Percentiles rank a stretch among this genome's conserved stretches.
phyloP scores from a whole-genome alignment of 2,888 invertebrate species.

The Lasius platythorax region DNA sequence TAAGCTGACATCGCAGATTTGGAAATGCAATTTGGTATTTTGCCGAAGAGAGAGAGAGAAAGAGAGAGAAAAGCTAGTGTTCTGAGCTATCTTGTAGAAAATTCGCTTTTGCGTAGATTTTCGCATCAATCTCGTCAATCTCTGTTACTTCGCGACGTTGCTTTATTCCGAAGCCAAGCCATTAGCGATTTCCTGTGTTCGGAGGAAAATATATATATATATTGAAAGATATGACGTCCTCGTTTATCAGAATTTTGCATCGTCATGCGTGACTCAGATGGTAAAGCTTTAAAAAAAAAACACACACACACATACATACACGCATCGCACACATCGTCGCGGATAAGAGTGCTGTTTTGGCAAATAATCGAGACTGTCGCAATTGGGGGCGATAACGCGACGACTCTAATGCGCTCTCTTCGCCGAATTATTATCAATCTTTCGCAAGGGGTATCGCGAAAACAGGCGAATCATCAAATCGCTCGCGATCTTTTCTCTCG shows the following conservation, averaged over 20 bases:
- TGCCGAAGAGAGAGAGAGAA: constrained; percentile 9
- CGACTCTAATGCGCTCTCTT: neutral
- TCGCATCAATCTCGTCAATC: constrained; percentile 37
- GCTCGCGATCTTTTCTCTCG: neutral
- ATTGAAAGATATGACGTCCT: constrained; percentile 39
- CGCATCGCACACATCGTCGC: neutral
- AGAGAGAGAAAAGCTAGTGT: neutral
- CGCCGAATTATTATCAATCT: constrained; percentile 18
- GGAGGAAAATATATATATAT: constrained; percentile 28
- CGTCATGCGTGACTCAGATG: constrained; percentile 44
- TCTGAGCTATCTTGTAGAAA: constrained; percentile 3
- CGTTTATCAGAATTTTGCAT: constrained; percentile 48
- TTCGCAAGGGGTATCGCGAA: constrained; percentile 29
- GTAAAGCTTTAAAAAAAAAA: neutral
- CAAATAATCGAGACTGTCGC: constrained; percentile 27
- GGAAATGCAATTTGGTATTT: constrained; percentile 36
- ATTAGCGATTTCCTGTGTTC: constrained; percentile 41
- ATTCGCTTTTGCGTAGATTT: constrained; percentile 40
- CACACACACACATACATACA: neutral
- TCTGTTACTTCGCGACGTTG: constrained; percentile 25
- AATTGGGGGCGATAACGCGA: constrained; percentile 22
- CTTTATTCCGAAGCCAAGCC: constrained; percentile 23
- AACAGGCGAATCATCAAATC: constrained; percentile 1
- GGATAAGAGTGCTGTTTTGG: constrained; percentile 22
- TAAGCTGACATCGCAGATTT: constrained; percentile 34